Conservation (phyloP, 1,140 invertebrate genomes). For the Calephelis nemesis region DNA sequence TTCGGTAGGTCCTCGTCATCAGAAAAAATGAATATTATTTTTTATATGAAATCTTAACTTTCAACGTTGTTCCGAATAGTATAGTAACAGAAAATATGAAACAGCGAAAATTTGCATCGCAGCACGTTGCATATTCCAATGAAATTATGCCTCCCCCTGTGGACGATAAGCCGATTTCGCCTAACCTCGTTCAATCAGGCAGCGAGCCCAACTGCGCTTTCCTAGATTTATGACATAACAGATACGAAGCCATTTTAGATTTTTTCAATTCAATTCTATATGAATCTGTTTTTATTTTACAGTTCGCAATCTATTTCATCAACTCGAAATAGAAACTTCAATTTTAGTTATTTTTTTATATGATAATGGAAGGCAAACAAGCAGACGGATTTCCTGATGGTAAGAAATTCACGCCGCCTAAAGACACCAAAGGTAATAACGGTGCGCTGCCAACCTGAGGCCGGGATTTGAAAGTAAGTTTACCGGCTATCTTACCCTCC, state of each 20-base stretch:
- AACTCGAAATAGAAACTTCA: neutral
- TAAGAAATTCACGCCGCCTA: no score
- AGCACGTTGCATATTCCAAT: conserved; percentile 45
- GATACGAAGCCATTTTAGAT: conserved; percentile 26
- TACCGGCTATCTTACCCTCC: no score
- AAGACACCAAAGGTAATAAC: no score
- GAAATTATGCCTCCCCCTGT: conserved; percentile 55
- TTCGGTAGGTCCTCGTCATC: no score
- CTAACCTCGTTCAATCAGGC: conserved; percentile 67
- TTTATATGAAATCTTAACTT: neutral
- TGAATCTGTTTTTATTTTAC: conserved; percentile 1
- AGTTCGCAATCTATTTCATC: neutral
- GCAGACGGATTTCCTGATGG: no score
- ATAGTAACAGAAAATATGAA: conserved; percentile 22
- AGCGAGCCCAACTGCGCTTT: conserved; percentile 22
- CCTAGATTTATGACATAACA: conserved; percentile 29
- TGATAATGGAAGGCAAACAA: no score
- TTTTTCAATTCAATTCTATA: conserved; percentile 11
- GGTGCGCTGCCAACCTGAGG: no score
- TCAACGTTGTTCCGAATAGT: neutral
- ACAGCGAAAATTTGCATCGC: conserved; percentile 44
- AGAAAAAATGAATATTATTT: no score
- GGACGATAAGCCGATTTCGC: conserved; percentile 65
- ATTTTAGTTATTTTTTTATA: neutral
- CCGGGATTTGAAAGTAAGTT: no score